Base-by-base conservation (phyloP, 2,888 invertebrate genomes). In the Eledona agricola region DNA sequence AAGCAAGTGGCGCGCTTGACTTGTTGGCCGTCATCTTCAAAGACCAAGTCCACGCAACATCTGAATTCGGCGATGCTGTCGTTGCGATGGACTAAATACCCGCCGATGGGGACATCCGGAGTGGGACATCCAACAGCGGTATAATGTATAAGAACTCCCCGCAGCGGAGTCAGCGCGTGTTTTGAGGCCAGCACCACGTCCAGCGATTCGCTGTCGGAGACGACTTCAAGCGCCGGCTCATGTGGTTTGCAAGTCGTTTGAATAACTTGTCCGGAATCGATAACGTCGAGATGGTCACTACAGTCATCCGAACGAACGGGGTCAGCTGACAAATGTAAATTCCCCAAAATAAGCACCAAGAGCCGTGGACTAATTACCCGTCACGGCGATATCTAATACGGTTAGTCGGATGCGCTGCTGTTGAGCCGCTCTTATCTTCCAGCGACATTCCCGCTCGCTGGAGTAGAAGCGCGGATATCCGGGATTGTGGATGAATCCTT, bases 401-500 rank as follows among this genome's bases (percentile, higher is more conserved):
- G 84, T 83, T 35, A 89, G 71, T 57, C 82, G 78, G 43, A 90
- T 80, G 63, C 78, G 79, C 69, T 88, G 87, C 50, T 84, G 83
- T 0, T 80, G 79, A 29, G 83, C 77, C 1, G 84, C 84, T 28
- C 75, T 76, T 45, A 90, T 79, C 52, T 79, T 80, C 89, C 89
- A 89, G 22, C 81, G 79, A 70, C 90, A 90, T 59, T 82, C 73
- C 69, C 70, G 73, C 22, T 82, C 83, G 0, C 87, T 88, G 6
- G 87, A 79, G 70, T 89, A 89, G 75, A 83, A 88, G 62, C 85
- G 80, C 0, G 90, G 89, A 73, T 89, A 90, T 3, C 89, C 89
- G 0, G 89, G 89, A 56, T 84, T 85, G 19, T 83, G 80, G 58
- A 86, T 81, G 72, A 86, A 86, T 1, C 87, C 87, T 69, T 86